Conservation (phyloP, 2,113 vertebrate genomes). For the Phrynocephalus versicolor region DNA sequence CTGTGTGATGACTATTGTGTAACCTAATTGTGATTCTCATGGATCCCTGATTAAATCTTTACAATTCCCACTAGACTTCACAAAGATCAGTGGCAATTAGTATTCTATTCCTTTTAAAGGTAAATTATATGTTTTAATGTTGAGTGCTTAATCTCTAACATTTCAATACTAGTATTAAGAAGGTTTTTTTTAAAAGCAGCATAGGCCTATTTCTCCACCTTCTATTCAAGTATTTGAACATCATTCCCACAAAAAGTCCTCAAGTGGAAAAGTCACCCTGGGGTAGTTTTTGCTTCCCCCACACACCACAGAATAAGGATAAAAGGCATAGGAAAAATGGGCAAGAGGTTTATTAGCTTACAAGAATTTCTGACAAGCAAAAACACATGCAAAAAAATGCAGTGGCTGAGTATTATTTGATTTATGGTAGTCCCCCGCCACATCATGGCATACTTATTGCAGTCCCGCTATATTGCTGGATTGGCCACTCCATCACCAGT, state of each 20-base stretch:
- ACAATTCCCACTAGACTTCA: not conserved
- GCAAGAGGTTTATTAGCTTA: too few relatives aligned
- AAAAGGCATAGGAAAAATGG: not conserved
- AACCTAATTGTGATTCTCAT: not conserved
- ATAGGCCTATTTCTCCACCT: not conserved
- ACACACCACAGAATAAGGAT: not conserved
- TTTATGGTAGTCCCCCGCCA: too few relatives aligned
- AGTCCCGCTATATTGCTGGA: too few relatives aligned
- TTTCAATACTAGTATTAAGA: not conserved
- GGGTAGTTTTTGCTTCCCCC: not conserved
- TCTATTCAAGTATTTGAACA: not conserved
- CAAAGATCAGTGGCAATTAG: not conserved
- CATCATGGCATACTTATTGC: too few relatives aligned
- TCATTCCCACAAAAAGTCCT: not conserved
- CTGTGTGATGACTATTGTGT: not conserved
- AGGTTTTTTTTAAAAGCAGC: accelerated
- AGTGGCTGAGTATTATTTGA: too few relatives aligned
- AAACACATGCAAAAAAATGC: not conserved
- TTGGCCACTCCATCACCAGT: too few relatives aligned
- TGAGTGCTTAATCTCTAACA: accelerated
- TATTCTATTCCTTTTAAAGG: not conserved
- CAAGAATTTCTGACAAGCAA: not conserved
- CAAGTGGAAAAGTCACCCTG: not conserved
- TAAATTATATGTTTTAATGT: constrained; percentile 16
- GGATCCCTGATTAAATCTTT: constrained; percentile 30